Evolutionary conservation across 1,140 invertebrate species (phyloP), one percentile per base, ranked within the genome.

Genomic region (Dinoponera quadriceps): DNA sequence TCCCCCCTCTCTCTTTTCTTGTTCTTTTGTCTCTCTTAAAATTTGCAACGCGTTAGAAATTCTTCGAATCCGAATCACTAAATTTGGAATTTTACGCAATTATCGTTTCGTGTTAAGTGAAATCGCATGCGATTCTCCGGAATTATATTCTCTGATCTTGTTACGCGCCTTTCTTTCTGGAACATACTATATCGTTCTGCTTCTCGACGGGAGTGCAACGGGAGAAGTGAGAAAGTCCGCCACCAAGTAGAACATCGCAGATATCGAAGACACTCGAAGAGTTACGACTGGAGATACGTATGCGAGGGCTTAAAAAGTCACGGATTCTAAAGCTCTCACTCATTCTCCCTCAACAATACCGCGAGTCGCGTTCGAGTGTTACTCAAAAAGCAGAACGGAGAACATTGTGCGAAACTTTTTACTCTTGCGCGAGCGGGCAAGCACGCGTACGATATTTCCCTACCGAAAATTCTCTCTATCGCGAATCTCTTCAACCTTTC

Each of bases 401-500:
- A 68, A 74, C 44, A 20, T 22, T 11, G 11, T 1, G 16, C 55
- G 0, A 77, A 77, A 77, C 74, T 77, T 77, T 77, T 68, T 77
- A 77, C 29, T 68, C 29, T 54, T 66, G 27, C 27, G 55, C 38
- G 38, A 44, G 38, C 38, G 38, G 11, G 7, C 38, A 11, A 44
- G 1, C 38, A 9, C 33, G 18, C 38, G 55, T 60, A 22, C 33
- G 60, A 9, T 77, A 77, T 77, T 77, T 77, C 74, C 20, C 74
- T 77, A 54, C 74, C 49, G 48, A 77, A 77, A 77, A 77, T 66
- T 49, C 48, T 77, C 68, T 54, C 73, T 65, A 63, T 75, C 44
- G 59, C 63, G 48, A 51, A 54, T 54, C 44, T 66, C 57, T 62
- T 62, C 54, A 77, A 77, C 62, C 60, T 77, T 77, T 77, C 51